Evolutionary conservation across 2,113 vertebrate species (phyloP).

Genomic region (Noturus placidus): DNA sequence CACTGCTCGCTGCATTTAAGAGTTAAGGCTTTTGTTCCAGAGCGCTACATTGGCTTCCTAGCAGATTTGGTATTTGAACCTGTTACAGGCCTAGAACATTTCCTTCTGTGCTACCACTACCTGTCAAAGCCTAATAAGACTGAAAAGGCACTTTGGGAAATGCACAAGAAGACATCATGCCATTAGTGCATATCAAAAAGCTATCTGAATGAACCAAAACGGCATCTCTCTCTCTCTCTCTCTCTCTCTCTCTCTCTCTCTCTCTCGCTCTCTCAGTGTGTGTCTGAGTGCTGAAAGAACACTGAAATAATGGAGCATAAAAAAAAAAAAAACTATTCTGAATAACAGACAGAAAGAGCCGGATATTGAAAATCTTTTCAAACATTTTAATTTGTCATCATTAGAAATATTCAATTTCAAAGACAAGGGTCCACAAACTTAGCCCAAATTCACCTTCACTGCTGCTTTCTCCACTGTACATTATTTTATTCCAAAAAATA

Average conservation of each 20-base stretch:
- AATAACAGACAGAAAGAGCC: neutral
- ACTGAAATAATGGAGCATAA: neutral
- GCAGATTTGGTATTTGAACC: neutral
- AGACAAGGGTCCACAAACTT: neutral
- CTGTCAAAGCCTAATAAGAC: neutral
- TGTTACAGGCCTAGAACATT: neutral
- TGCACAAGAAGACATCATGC: neutral
- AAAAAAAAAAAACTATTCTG: neutral
- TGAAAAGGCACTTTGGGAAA: slow-evolving; percentile 4
- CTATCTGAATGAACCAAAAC: neutral
- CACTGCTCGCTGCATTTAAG: neutral
- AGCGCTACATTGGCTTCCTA: neutral
- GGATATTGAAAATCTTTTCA: neutral
- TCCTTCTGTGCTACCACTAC: neutral
- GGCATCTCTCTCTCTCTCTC: neutral
- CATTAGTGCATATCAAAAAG: neutral
- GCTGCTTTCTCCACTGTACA: neutral
- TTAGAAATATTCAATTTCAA: neutral
- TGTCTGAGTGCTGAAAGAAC: neutral
- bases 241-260: no score
- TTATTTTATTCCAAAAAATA: neutral
- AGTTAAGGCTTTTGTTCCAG: neutral
- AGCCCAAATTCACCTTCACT: neutral
- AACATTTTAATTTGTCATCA: neutral
- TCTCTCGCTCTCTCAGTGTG: neutral